Evolutionary conservation across 2,888 invertebrate genomes (phyloP).

Genomic region (Lasioglossum zephyrum): DNA sequence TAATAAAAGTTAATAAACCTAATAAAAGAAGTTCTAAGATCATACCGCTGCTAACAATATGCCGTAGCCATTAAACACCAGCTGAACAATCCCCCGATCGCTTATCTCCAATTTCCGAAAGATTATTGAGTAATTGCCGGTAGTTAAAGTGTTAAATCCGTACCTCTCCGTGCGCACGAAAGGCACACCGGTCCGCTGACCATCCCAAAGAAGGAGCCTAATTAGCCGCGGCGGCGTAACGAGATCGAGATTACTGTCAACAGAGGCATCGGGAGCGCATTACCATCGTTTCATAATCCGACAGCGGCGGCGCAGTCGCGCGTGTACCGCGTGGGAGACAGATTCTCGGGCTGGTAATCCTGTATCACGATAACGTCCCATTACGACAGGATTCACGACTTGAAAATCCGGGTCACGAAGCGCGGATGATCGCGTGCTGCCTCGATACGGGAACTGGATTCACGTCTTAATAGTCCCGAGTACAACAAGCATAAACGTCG

Average conservation of each 20-base stretch:
- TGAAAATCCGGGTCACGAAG: slow-evolving; percentile 58
- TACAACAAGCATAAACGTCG: not conserved
- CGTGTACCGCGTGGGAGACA: slow-evolving; percentile 55
- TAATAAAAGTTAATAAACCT: not conserved
- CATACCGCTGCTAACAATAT: not conserved
- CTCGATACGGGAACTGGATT: slow-evolving; percentile 29
- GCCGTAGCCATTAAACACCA: not conserved
- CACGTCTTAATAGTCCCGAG: slow-evolving; percentile 39
- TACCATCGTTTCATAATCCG: slow-evolving; percentile 62
- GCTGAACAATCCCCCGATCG: not conserved
- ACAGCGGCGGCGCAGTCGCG: slow-evolving; percentile 23
- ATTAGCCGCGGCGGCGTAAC: not conserved
- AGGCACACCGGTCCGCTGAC: not conserved
- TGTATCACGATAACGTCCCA: slow-evolving; percentile 55
- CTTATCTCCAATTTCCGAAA: not conserved
- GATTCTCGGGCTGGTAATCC: slow-evolving; percentile 56
- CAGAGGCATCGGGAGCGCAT: slow-evolving; percentile 31
- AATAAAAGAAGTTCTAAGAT: not conserved
- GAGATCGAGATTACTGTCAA: slow-evolving; percentile 31
- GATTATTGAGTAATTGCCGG: slow-evolving; percentile 1
- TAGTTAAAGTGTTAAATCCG: not conserved
- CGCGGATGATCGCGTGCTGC: slow-evolving; percentile 37
- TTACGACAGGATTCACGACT: slow-evolving; percentile 57
- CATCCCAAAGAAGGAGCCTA: slow-evolving; percentile 1
- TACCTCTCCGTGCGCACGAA: not conserved